These are phyloP conservation scores for Drosophila anomalipes DNA, from an alignment of 2,888 invertebrate species.

Conservation along the genomic window DNA sequence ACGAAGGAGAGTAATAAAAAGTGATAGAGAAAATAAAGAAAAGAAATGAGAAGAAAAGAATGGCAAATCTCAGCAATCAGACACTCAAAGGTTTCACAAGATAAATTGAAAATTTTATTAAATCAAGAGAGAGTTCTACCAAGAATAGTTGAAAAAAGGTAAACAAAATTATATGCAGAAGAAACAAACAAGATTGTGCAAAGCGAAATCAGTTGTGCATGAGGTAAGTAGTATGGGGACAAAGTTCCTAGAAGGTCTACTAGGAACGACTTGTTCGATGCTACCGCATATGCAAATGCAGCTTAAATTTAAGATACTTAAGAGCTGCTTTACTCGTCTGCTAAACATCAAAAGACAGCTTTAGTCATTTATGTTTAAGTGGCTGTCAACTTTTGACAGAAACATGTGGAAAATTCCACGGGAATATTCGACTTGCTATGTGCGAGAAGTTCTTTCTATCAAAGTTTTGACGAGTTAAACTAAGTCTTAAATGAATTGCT, in stretches of 20 bases:
- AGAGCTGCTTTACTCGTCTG: background rate
- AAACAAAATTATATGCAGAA: background rate
- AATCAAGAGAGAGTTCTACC: background rate
- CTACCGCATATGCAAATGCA: background rate
- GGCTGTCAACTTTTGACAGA: slow-evolving; percentile 13
- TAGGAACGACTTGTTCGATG: background rate
- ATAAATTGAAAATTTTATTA: background rate
- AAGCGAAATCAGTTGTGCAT: background rate
- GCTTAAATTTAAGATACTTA: background rate
- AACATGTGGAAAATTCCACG: slow-evolving; percentile 6
- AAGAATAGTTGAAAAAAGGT: background rate
- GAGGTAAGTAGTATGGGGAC: too few relatives aligned
- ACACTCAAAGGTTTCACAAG: too few relatives aligned
- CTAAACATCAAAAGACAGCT: slow-evolving; percentile 2
- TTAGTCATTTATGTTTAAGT: background rate
- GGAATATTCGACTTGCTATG: slow-evolving; percentile 24
- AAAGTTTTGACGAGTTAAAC: slow-evolving; percentile 2
- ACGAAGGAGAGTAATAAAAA: background rate
- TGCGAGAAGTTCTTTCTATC: slow-evolving; percentile 8
- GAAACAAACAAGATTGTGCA: background rate
- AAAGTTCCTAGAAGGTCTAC: background rate
- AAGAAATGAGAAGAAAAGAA: background rate
- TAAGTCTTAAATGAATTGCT: slow-evolving; percentile 58
- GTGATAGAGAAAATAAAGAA: background rate
- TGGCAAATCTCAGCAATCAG: background rate